Percentiles rank a stretch among this genome's conserved stretches.
Evolutionary conservation across 1,140 invertebrate genomes (phyloP).

Genomic region (Caenorhabditis briggsae): DNA sequence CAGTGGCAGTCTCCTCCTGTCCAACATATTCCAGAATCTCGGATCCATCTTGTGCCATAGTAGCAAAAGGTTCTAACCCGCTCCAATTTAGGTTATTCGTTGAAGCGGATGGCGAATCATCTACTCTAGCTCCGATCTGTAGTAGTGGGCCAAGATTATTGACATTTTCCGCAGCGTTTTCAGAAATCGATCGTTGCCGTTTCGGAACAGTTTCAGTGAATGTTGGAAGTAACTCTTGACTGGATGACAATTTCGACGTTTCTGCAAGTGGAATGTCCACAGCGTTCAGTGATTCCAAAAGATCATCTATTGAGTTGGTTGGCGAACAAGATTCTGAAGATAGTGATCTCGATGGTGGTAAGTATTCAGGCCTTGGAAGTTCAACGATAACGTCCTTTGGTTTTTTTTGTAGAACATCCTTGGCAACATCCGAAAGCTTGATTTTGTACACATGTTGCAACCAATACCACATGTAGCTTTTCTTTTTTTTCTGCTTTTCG

Average conservation of each 20-base stretch:
- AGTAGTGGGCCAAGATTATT: neutral
- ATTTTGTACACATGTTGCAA: too few relatives aligned
- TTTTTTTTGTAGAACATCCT: neutral
- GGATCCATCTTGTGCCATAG: conserved; percentile 3
- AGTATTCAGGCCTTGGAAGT: neutral
- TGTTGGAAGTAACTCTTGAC: too few relatives aligned
- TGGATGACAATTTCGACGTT: neutral
- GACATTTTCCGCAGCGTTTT: neutral
- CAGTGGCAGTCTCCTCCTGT: neutral
- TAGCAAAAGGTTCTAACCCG: neutral
- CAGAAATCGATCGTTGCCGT: neutral
- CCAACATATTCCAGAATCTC: conserved; percentile 37
- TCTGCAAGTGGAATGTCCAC: neutral
- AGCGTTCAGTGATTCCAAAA: neutral
- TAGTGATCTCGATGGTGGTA: neutral
- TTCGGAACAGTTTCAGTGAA: neutral
- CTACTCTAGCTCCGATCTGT: neutral
- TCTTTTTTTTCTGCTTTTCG: neutral
- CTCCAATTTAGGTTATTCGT: neutral
- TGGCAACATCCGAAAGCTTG: too few relatives aligned
- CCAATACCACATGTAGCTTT: neutral
- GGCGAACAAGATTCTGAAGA: neutral
- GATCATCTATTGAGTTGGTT: neutral
- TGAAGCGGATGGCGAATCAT: neutral
- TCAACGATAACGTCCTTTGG: neutral